Conservation (phyloP, 2,113 vertebrate genomes). For the Lipophrys pholis region DNA sequence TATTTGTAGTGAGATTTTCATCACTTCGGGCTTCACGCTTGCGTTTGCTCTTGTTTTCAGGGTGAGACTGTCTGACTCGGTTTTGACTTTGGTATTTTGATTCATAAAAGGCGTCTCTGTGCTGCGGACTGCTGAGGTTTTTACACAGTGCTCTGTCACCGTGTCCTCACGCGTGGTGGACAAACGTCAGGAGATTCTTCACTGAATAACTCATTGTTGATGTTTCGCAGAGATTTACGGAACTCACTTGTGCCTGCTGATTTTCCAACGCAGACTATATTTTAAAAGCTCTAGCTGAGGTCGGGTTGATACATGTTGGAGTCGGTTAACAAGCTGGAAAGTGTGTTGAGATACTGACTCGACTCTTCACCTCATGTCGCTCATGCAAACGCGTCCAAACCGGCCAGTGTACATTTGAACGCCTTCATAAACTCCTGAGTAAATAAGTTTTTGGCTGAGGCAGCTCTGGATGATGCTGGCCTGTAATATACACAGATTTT, state of each 20-base stretch:
- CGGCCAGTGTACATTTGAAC: no score
- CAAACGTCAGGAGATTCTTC: slow-evolving; percentile 19
- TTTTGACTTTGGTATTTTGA: slow-evolving; percentile 53
- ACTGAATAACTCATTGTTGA: slow-evolving; percentile 7
- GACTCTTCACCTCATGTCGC: not conserved
- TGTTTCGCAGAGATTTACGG: slow-evolving; percentile 7
- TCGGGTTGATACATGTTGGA: slow-evolving; percentile 1
- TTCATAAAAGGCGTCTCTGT: slow-evolving; percentile 49
- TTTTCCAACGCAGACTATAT: not conserved
- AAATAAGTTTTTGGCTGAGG: no score
- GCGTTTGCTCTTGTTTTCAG: slow-evolving; percentile 21
- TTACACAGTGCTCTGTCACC: slow-evolving; percentile 28
- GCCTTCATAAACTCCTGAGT: no score
- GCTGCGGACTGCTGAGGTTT: slow-evolving; percentile 18
- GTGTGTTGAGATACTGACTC: not conserved
- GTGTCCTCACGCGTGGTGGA: slow-evolving; percentile 32
- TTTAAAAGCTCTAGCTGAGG: slow-evolving; percentile 1
- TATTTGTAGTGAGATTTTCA: no score
- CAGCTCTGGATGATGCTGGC: not conserved
- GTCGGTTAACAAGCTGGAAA: not conserved
- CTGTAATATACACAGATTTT: not conserved
- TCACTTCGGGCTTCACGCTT: not conserved
- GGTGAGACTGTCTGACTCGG: slow-evolving; percentile 28
- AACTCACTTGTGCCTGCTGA: not conserved
- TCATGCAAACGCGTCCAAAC: no score